Evolutionary conservation across 2,113 vertebrate genomes (phyloP).

Genomic region (Corythornis cristatus): DNA sequence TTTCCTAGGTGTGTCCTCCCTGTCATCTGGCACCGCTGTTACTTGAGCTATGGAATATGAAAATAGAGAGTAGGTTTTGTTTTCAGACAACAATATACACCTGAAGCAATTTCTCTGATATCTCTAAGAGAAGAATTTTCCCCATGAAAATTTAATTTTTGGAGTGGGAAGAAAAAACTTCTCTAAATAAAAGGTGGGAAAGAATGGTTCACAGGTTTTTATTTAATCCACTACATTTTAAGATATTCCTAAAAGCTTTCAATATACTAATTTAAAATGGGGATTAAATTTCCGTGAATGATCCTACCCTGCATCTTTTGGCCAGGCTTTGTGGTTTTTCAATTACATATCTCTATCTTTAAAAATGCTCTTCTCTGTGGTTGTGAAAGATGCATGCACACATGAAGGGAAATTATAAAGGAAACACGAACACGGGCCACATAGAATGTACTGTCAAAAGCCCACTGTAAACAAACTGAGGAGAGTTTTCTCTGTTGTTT

Average conservation of each 20-base stretch:
- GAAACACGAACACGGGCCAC: background rate
- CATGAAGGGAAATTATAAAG: background rate
- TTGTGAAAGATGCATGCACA: background rate
- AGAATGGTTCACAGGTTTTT: background rate
- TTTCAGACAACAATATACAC: background rate
- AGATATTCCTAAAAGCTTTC: background rate
- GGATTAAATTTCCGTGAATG: background rate
- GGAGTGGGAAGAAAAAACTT: background rate
- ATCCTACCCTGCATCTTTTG: background rate
- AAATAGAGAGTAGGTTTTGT: background rate
- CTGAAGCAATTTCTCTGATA: background rate
- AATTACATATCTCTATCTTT: background rate
- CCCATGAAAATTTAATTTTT: background rate
- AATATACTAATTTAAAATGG: background rate
- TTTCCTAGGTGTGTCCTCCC: background rate
- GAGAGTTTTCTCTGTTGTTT: background rate
- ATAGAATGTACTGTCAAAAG: background rate
- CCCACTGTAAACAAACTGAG: background rate
- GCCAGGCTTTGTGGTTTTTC: conserved; percentile 41
- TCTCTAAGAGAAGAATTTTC: background rate
- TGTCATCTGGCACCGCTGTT: background rate
- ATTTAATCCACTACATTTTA: background rate
- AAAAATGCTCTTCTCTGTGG: background rate
- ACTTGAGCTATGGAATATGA: background rate
- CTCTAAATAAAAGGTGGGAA: background rate